Base-by-base conservation (phyloP, 1,140 invertebrate genomes). In the Nebria ingens region DNA sequence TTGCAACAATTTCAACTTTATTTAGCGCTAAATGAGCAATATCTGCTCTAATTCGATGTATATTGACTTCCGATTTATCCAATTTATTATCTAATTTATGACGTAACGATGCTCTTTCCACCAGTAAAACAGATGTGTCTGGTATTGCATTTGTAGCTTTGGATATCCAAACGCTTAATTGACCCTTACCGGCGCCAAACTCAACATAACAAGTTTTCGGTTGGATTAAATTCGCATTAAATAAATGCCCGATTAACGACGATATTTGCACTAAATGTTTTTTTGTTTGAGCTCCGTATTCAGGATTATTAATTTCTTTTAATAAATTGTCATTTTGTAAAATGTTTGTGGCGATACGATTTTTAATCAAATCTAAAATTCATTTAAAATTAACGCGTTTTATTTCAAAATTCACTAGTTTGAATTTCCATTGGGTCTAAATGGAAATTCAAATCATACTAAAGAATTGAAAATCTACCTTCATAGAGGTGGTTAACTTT, bases 151-250 rank as follows among this genome's bases (percentile, higher is more conserved):
- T 71, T 50, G 79, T 74, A 17, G 79, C 76, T 61, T 80, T 73
- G 40, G 82, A 81, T 45, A 89, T 68, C 77, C 84, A 89, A 66
- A 82, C 88, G 13, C 84, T 86, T 17, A 91, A 65, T 59, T 82
- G 80, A 19, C 89, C 90, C 80, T 86, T 89, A n/a, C 91, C 90
- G 20, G 89, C 89, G 6, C 91, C 90, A 68, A 92, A 85, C 70
- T 94, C 91, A 53, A 93, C 80, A 64, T 80, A 91, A 67, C 84
- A 85, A 0, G 81, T 84, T 53, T 77, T 63, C 2, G 79, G 66
- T 19, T 62, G 57, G 1, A 86, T 61, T 45, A 89, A 70, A 13
- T 73, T 64, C 54, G 78, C 71, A 1, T 71, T 60, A 42, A 83
- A 71, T 15, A 87, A 69, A 42, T 87, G 72, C 1, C 76, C 78